Conservation (phyloP, 2,888 invertebrate genomes). For the Lysandra coridon region DNA sequence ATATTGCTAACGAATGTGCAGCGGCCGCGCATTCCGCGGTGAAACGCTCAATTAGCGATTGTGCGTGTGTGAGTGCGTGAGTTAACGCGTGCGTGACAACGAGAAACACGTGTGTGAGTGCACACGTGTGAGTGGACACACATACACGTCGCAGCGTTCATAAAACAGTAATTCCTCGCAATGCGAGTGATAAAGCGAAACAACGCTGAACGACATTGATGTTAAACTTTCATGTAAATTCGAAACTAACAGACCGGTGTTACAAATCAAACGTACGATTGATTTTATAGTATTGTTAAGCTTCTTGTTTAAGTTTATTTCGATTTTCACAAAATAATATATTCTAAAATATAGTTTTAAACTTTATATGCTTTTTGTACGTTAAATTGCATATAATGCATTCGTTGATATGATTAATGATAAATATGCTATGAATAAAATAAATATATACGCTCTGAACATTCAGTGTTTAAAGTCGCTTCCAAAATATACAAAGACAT, state of each 20-base stretch:
- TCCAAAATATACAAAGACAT: background rate
- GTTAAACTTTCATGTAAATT: constrained; percentile 31
- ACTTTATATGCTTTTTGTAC: too few relatives aligned
- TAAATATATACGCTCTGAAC: too few relatives aligned
- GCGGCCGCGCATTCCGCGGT: constrained; percentile 62
- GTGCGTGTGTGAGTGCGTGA: background rate
- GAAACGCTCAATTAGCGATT: constrained; percentile 70
- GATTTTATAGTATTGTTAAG: background rate
- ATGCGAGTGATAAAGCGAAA: constrained; percentile 41
- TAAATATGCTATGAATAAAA: too few relatives aligned
- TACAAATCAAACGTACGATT: constrained; percentile 26
- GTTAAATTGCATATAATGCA: too few relatives aligned
- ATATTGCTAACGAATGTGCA: constrained; percentile 78
- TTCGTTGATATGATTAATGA: too few relatives aligned
- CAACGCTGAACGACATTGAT: constrained; percentile 35
- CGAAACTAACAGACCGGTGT: background rate
- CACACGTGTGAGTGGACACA: constrained; percentile 45
- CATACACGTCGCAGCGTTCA: constrained; percentile 55
- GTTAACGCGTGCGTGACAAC: background rate
- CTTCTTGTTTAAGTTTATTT: background rate
- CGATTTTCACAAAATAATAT: background rate
- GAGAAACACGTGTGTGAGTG: background rate
- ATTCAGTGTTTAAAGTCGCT: background rate
- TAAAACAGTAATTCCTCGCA: constrained; percentile 55
- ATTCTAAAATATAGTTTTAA: too few relatives aligned